These are phyloP conservation scores for Sebastes steindachneri DNA, from an alignment of 2,797 vertebrate species.

Conservation along the genomic window DNA sequence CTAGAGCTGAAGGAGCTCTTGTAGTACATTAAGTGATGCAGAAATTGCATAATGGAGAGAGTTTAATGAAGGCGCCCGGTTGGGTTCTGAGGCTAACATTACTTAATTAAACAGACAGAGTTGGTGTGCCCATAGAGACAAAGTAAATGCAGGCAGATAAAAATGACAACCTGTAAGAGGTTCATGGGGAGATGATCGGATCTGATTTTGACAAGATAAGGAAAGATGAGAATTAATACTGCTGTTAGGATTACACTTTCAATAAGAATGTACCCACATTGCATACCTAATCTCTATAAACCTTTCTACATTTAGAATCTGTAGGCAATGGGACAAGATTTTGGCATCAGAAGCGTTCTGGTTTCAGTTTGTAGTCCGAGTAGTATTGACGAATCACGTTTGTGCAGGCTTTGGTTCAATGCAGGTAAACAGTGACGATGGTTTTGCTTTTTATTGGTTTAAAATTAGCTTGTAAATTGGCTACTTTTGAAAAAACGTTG, in stretches of 20 bases:
- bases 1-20: conserved; percentile 44
- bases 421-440: background rate
- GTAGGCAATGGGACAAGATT: background rate
- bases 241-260: background rate
- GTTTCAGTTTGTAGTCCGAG: background rate
- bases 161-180: conserved; percentile 38
- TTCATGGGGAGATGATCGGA: conserved; percentile 8
- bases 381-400: background rate
- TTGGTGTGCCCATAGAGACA: conserved; percentile 43
- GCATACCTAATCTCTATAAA: background rate
- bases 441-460: background rate
- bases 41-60: conserved; percentile 65
- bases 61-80: conserved; percentile 67
- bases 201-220: conserved; percentile 11
- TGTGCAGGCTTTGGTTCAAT: background rate
- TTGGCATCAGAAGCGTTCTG: background rate
- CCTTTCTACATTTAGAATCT: background rate
- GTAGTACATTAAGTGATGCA: conserved; percentile 54
- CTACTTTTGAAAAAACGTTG: background rate
- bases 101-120: conserved; percentile 71
- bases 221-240: background rate
- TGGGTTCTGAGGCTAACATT: conserved; percentile 45
- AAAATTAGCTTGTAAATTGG: background rate
- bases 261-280: background rate
- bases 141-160: conserved; percentile 37